A percentile compares a stretch with the other conserved stretches of the same genome.
Evolutionary conservation across 2,797 vertebrate genomes (phyloP).

Genomic region (Nyctalus aviator): DNA sequence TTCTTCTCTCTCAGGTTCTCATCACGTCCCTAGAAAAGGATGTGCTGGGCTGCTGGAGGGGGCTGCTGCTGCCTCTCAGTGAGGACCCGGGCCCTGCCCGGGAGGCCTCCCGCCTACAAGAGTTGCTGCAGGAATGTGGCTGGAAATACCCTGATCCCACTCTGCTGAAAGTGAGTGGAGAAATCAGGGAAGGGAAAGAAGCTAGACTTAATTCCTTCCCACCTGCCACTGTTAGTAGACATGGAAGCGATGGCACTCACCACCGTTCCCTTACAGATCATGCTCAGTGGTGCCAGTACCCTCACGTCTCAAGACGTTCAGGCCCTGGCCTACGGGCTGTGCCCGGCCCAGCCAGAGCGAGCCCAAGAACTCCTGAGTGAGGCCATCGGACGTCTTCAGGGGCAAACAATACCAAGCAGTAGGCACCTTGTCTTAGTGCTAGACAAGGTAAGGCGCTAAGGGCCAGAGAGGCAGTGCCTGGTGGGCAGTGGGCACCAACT

Average conservation of each 20-base stretch:
- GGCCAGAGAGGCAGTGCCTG: neutral
- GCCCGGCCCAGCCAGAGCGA: constrained; percentile 80
- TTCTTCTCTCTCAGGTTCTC: constrained; percentile 87
- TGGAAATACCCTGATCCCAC: constrained; percentile 83
- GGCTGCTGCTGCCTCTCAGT: constrained; percentile 88
- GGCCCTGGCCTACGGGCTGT: constrained; percentile 88
- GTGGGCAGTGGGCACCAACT: neutral
- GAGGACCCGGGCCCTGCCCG: constrained; percentile 83
- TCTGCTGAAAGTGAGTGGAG: constrained; percentile 90
- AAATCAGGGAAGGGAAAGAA: neutral
- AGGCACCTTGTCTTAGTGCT: constrained; percentile 93
- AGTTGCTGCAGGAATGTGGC: constrained; percentile 85
- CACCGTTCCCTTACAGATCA: constrained; percentile 82
- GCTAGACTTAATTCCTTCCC: neutral
- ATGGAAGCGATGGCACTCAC: neutral
- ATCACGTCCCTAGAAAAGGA: constrained; percentile 89
- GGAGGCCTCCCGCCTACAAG: constrained; percentile 85
- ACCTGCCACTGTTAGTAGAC: neutral
- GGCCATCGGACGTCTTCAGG: constrained; percentile 81
- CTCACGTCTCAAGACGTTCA: constrained; percentile 88
- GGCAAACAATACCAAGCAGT: constrained; percentile 54
- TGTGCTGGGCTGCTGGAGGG: constrained; percentile 92
- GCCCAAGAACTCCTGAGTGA: constrained; percentile 88
- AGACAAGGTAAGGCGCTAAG: constrained; percentile 90
- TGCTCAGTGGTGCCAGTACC: constrained; percentile 89